Base-by-base conservation (phyloP, 2,888 invertebrate genomes). In the Nymphalis c-album region DNA sequence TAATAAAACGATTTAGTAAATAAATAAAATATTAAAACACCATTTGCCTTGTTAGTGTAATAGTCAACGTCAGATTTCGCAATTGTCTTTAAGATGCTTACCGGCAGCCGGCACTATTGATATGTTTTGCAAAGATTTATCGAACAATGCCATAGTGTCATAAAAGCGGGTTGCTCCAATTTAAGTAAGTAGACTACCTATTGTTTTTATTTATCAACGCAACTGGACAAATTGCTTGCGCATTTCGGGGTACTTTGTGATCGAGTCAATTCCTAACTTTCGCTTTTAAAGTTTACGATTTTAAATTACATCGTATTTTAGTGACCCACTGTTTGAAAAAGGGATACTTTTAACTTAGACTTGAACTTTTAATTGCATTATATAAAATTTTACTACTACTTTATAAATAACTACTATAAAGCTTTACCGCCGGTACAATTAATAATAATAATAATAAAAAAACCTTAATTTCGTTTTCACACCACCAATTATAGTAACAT, bases 111-210 rank as follows among this genome's bases (percentile, higher is more conserved):
- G 76, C 74, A 64, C 64, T 81, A 79, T 78, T 76, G 78, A 84
- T 82, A 62, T 61, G 64, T 80, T 85, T 85, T 78, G 87, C 89
- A 86, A 87, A 51, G 7, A 46, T 63, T 26, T 55, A 58, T 47
- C 61, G 31, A 62, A 67, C 67, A 67, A 67, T 59, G 51, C 57
- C 55, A 5, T 45, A 45, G 63, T 76, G 82, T 80, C 83, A 80
- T 87, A 88, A 86, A 88, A 83, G 78, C 78, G 81, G 82, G 82
- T 82, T 86, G 80, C 83, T 81, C 86, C 80, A 88, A 84, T 90
- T 90, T 85, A 84, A 82, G 78, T 84, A 85, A 86, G 80, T 81
- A 77, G 78, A 78, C 81, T 80, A 75, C 76, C 75, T 78, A 79
- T 88, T 88, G 88, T 90, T 83, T 86, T 78, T 80, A 78, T 77